Percentiles rank a stretch among this genome's conserved stretches.
Conservation (phyloP, 2,797 vertebrate genomes). For the Lepilemur septentrionalis region DNA sequence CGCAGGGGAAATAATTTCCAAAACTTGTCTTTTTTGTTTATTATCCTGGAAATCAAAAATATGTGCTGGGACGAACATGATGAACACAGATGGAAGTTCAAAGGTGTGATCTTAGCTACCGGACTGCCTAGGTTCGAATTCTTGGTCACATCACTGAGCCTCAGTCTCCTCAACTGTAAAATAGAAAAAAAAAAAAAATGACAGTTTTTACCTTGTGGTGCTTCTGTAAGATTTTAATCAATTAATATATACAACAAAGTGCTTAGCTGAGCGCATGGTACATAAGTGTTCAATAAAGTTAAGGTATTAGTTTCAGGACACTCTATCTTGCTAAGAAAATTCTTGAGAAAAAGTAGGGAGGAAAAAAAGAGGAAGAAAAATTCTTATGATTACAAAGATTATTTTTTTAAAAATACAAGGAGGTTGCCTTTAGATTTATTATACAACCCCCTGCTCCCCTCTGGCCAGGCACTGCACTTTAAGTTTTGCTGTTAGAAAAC, state of each 20-base stretch:
- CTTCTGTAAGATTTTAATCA: slow-evolving; percentile 2
- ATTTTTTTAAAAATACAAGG: neutral
- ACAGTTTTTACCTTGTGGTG: neutral
- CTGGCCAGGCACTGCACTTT: neutral
- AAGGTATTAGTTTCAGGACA: neutral
- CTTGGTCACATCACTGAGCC: neutral
- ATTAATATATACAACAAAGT: neutral
- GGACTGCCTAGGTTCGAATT: neutral
- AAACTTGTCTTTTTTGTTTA: neutral
- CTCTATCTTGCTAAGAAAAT: neutral
- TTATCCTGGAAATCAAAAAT: slow-evolving; percentile 15
- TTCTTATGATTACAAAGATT: neutral
- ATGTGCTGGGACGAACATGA: neutral
- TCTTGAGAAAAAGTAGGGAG: neutral
- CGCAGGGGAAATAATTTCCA: neutral
- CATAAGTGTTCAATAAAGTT: neutral
- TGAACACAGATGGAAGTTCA: neutral
- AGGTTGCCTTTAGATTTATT: neutral
- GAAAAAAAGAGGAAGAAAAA: neutral
- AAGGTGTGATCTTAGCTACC: neutral
- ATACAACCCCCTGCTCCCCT: neutral
- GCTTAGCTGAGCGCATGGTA: neutral
- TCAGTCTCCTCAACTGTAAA: neutral
- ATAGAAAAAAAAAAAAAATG: neutral
- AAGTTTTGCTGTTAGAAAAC: neutral